These are phyloP conservation scores for Apotomis turbidana DNA, from an alignment of 2,888 invertebrate genomes.

Conservation along the genomic window DNA sequence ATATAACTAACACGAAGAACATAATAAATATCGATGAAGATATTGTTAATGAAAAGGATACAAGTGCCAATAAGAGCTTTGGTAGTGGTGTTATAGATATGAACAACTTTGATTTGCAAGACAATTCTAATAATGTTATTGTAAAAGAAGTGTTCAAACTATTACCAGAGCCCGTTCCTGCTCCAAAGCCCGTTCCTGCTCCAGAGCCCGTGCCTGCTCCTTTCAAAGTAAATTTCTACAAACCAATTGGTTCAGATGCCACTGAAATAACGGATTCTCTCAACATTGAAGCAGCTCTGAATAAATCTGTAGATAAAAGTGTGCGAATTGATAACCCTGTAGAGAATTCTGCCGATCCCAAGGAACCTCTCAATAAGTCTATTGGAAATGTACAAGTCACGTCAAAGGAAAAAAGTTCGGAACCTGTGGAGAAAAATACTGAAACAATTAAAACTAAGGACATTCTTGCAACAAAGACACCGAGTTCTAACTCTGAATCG, in stretches of 20 bases:
- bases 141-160: neutral
- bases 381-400: neutral
- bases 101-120: conserved; percentile 35
- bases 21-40: conserved; percentile 26
- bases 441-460: neutral
- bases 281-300: conserved; percentile 18
- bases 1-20: conserved; percentile 6
- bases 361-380: neutral
- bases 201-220: conserved; percentile 21
- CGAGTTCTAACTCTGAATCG: conserved; percentile 5
- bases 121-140: conserved; percentile 22
- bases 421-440: neutral
- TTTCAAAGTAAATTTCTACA: conserved; percentile 67
- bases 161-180: conserved; percentile 1
- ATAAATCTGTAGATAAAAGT: neutral
- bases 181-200: conserved; percentile 16
- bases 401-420: neutral
- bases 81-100: conserved; percentile 21
- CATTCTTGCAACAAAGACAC: neutral
- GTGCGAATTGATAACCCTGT: neutral
- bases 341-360: neutral
- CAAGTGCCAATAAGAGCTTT: neutral
- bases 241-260: conserved; percentile 49
- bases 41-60: neutral
- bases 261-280: conserved; percentile 17